These are phyloP conservation scores for Lycocerus yunnanus DNA, from an alignment of 2,888 invertebrate species.

Conservation along the genomic window DNA sequence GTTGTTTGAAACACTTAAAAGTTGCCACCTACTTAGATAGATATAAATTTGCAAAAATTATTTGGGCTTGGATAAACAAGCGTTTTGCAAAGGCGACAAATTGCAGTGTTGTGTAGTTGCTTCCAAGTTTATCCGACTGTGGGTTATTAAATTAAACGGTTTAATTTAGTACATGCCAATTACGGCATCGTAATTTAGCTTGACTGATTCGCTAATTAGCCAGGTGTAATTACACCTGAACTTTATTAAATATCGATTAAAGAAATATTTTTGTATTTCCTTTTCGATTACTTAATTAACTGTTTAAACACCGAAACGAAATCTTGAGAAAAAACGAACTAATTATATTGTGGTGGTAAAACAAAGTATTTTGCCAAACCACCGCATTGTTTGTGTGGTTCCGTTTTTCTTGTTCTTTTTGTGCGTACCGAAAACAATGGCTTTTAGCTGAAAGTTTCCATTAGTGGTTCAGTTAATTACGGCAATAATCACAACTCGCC, in stretches of 20 bases:
- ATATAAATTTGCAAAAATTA: not conserved
- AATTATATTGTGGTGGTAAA: not conserved
- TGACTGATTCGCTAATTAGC: not conserved
- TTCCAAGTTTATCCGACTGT: not conserved
- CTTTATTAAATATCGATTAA: not conserved
- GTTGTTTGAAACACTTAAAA: not conserved
- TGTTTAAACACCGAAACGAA: not conserved
- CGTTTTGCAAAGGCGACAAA: not conserved
- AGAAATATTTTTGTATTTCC: not conserved
- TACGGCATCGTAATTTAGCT: not conserved
- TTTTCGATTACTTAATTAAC: not conserved
- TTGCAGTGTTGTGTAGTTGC: not conserved
- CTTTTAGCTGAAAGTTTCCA: slow-evolving; percentile 24
- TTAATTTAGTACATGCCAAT: not conserved
- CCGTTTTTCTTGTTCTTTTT: slow-evolving; percentile 7
- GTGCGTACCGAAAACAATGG: slow-evolving; percentile 9
- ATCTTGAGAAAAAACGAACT: not conserved
- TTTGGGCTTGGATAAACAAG: not conserved
- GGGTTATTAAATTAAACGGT: not conserved
- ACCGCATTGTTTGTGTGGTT: not conserved
- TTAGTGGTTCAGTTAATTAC: slow-evolving; percentile 31
- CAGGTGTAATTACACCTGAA: not conserved
- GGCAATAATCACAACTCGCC: slow-evolving; percentile 27
- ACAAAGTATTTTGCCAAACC: slow-evolving; percentile 6
- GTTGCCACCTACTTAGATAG: not conserved